A percentile compares a stretch with the other conserved stretches of the same genome.
Evolutionary conservation across 2,888 invertebrate genomes (phyloP).

Genomic region (Thymelicus lineola): DNA sequence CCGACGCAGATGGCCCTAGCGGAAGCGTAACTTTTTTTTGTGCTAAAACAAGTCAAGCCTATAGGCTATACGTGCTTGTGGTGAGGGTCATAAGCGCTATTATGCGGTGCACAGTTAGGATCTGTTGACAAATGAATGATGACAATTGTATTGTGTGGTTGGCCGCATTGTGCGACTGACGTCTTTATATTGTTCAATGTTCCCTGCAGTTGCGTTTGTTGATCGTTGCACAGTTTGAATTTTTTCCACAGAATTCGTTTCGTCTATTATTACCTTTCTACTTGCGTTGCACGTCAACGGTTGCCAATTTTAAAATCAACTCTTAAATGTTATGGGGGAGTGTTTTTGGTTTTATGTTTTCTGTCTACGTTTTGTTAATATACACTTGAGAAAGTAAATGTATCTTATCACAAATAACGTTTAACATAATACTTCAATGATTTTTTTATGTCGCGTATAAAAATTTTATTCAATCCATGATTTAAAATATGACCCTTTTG

Average conservation of each 20-base stretch:
- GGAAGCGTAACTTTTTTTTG: constrained; percentile 59
- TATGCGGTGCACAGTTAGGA: constrained; percentile 48
- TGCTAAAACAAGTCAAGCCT: constrained; percentile 52
- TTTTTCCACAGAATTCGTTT: constrained; percentile 42
- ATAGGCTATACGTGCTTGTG: constrained; percentile 57
- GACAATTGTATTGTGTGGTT: constrained; percentile 78
- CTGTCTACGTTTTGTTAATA: too few species aligned
- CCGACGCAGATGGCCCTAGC: constrained; percentile 65
- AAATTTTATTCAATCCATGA: too few species aligned
- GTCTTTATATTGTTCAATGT: constrained; percentile 63
- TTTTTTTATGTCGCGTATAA: too few species aligned
- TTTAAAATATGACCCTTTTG: too few species aligned
- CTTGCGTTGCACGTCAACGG: constrained; percentile 14
- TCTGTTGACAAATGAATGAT: constrained; percentile 79
- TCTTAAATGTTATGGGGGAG: neutral
- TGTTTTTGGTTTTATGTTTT: too few species aligned
- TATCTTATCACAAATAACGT: too few species aligned
- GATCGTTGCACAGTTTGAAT: constrained; percentile 47
- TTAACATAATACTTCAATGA: too few species aligned
- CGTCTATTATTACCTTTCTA: constrained; percentile 31
- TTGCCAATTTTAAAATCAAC: constrained; percentile 8
- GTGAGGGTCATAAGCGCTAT: constrained; percentile 53
- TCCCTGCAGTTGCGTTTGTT: constrained; percentile 51
- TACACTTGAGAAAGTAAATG: too few species aligned
- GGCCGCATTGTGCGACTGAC: constrained; percentile 64